These are phyloP conservation scores for Adelges cooleyi DNA, from an alignment of 1,140 invertebrate species.

Conservation along the genomic window DNA sequence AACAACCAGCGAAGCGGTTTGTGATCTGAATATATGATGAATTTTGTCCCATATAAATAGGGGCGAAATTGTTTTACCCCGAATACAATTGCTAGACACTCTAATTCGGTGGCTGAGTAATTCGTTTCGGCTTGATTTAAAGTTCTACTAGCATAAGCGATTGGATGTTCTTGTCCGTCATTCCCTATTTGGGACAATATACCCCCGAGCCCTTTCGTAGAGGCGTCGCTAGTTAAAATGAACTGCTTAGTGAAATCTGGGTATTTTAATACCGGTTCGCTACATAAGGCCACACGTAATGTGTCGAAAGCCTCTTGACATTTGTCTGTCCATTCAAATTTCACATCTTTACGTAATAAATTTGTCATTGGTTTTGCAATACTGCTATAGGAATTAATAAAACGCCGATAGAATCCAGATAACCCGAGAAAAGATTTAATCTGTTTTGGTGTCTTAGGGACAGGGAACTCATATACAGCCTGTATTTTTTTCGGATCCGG, in stretches of 20 bases:
- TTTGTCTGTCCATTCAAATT: neutral
- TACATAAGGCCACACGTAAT: neutral
- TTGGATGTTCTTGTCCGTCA: constrained; percentile 32
- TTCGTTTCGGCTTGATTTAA: constrained; percentile 39
- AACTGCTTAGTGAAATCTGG: neutral
- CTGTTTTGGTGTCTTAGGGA: constrained; percentile 35
- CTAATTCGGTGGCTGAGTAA: constrained; percentile 39
- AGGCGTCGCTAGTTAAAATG: neutral
- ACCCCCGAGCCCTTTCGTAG: constrained; percentile 1
- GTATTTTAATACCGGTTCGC: neutral
- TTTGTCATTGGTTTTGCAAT: neutral
- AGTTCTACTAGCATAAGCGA: constrained; percentile 38
- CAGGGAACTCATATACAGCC: constrained; percentile 35
- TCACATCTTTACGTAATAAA: neutral
- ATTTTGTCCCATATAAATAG: constrained; percentile 41
- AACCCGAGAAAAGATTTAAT: too few species aligned
- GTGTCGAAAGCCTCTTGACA: neutral
- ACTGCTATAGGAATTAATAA: neutral
- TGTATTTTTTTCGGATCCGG: constrained; percentile 37
- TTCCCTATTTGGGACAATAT: constrained; percentile 36
- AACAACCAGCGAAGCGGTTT: constrained; percentile 40
- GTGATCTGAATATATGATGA: constrained; percentile 43
- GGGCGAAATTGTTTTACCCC: constrained; percentile 40
- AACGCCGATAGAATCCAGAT: neutral
- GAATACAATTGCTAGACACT: constrained; percentile 39